Evolutionary conservation across 2,797 vertebrate species (phyloP).

Genomic region (Pangasius macronema): DNA sequence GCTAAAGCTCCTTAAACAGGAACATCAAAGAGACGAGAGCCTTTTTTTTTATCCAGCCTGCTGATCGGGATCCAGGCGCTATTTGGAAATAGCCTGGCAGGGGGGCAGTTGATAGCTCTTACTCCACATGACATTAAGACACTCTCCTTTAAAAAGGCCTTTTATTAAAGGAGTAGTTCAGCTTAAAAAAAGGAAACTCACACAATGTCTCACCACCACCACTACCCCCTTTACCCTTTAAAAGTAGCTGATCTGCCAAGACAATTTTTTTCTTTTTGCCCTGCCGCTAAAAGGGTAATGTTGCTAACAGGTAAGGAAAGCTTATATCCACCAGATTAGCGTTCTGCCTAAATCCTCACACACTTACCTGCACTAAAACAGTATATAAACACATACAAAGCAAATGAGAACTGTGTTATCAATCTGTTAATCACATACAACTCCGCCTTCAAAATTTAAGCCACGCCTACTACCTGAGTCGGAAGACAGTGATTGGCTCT

Average conservation of each 20-base stretch:
- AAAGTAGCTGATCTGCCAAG: neutral
- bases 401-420: neutral
- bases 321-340: neutral
- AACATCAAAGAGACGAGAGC: conserved; percentile 48
- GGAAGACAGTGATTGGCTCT: neutral
- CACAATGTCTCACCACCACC: neutral
- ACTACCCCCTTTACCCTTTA: neutral
- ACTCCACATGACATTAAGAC: conserved; percentile 59
- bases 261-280: neutral
- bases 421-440: neutral
- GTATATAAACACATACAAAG: too few relatives aligned
- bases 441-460: neutral
- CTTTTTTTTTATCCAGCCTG: conserved; percentile 35
- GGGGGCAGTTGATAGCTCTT: conserved; percentile 7
- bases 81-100: conserved; percentile 38
- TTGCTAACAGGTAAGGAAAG: neutral
- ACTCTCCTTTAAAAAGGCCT: neutral
- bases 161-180: conserved; percentile 7
- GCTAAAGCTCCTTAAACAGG: conserved; percentile 48
- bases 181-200: neutral
- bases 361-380: neutral
- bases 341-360: neutral
- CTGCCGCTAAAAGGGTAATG: neutral
- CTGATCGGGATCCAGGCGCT: conserved; percentile 23
- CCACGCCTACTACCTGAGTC: neutral